These are phyloP conservation scores for Cydia strobilella DNA, from an alignment of 1,140 invertebrate genomes.

Conservation along the genomic window DNA sequence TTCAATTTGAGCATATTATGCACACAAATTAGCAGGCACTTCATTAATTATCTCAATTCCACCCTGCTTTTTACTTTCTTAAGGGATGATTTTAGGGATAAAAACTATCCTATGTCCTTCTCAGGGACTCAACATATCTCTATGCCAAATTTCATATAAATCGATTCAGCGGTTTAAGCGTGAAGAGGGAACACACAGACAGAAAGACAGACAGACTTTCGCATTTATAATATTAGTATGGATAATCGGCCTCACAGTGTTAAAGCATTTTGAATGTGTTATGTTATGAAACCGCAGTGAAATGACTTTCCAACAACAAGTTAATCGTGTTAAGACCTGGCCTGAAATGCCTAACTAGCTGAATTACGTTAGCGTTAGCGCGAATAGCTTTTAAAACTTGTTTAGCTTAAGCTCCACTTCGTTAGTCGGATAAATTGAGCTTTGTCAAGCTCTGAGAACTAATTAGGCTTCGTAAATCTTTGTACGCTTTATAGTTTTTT, in stretches of 20 bases:
- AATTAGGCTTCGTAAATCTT: slow-evolving; percentile 11
- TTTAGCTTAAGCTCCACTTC: slow-evolving; percentile 10
- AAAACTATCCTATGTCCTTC: no score
- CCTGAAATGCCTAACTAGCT: slow-evolving; percentile 10
- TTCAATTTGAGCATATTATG: no score
- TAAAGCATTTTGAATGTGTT: not conserved
- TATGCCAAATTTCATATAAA: no score
- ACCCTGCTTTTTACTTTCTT: no score
- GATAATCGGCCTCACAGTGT: not conserved
- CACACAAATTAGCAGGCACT: no score
- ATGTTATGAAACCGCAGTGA: not conserved
- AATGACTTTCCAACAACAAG: not conserved
- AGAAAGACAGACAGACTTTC: no score
- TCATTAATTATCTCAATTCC: no score
- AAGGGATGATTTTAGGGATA: no score
- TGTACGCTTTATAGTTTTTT: not conserved
- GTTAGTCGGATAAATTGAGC: not conserved
- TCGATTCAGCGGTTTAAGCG: no score
- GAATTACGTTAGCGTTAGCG: slow-evolving; percentile 3
- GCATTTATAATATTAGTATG: no score
- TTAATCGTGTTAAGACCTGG: not conserved
- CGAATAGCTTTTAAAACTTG: slow-evolving; percentile 11
- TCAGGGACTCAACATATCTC: no score
- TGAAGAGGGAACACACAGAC: no score
- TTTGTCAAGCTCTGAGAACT: not conserved